Percentiles rank a stretch among this genome's conserved stretches.
Conservation (phyloP, 1,140 invertebrate species). For the Anthonomus grandis region DNA sequence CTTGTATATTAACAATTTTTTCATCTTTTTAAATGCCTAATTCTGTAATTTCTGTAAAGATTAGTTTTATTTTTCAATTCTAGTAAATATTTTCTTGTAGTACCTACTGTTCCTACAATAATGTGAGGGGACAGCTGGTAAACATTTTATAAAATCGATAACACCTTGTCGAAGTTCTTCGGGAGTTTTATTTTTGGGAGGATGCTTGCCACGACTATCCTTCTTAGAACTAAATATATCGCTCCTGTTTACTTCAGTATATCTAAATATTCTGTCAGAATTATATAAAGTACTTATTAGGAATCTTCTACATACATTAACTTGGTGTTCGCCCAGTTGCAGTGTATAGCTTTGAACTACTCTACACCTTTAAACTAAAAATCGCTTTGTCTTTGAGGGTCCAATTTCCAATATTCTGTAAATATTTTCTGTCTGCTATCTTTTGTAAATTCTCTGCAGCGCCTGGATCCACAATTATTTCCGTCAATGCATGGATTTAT, state of each 20-base stretch:
- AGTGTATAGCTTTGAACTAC: neutral
- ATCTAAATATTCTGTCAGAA: slow-evolving; percentile 12
- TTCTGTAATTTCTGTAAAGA: slow-evolving; percentile 9
- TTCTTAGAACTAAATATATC: slow-evolving; percentile 4
- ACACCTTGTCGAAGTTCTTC: slow-evolving; percentile 10
- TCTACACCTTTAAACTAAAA: neutral
- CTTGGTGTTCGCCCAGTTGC: neutral
- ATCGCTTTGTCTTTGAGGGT: neutral
- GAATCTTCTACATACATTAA: slow-evolving; percentile 14
- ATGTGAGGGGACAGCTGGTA: slow-evolving; percentile 19
- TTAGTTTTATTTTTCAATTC: slow-evolving; percentile 11
- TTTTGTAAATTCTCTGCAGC: neutral
- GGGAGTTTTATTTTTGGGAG: slow-evolving; percentile 13
- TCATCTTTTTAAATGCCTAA: slow-evolving; percentile 1
- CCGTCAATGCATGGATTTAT: slow-evolving; percentile 2
- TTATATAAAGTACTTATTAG: slow-evolving; percentile 12
- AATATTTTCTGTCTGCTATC: slow-evolving; percentile 3
- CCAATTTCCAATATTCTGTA: slow-evolving; percentile 4
- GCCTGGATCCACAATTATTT: neutral
- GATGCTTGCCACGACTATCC: slow-evolving; percentile 10
- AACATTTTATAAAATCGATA: slow-evolving; percentile 10
- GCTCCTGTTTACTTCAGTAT: slow-evolving; percentile 8
- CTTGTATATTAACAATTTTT: slow-evolving; percentile 11
- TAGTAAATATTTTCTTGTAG: slow-evolving; percentile 12
- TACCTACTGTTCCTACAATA: slow-evolving; percentile 16